Evolutionary conservation across 2,797 vertebrate genomes (phyloP).

Genomic region (Sebastes cheni): DNA sequence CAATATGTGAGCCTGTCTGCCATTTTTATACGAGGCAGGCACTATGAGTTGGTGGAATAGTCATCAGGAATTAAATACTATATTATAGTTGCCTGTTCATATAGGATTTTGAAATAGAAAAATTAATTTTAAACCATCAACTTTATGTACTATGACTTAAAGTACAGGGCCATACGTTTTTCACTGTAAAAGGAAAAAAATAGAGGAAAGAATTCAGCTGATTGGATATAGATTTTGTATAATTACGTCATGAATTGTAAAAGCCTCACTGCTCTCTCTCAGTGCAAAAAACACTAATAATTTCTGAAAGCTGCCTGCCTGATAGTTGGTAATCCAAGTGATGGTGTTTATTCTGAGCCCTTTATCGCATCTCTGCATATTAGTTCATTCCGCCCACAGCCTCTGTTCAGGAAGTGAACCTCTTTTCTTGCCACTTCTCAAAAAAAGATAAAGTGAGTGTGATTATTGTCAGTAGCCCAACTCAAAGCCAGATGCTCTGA

Average conservation of each 20-base stretch:
- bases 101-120: background rate
- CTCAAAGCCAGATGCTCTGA: too few relatives aligned
- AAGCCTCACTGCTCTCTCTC: background rate
- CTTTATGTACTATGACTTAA: background rate
- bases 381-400: background rate
- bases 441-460: background rate
- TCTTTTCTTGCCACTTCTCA: background rate
- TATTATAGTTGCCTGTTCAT: background rate
- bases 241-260: background rate
- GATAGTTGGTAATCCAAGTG: background rate
- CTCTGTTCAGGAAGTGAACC: constrained; percentile 24
- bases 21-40: background rate
- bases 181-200: background rate
- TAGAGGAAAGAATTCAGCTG: background rate
- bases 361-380: background rate
- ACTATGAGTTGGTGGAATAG: background rate
- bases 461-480: background rate
- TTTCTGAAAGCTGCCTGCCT: background rate
- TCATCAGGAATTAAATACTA: background rate
- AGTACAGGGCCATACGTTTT: background rate
- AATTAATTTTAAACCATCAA: background rate
- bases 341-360: background rate
- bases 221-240: background rate
- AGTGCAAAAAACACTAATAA: background rate
- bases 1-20: background rate